Evolutionary conservation across 2,888 invertebrate genomes (phyloP), one percentile per base, ranked within the genome.

Genomic region (Chelonus formosanus): DNA sequence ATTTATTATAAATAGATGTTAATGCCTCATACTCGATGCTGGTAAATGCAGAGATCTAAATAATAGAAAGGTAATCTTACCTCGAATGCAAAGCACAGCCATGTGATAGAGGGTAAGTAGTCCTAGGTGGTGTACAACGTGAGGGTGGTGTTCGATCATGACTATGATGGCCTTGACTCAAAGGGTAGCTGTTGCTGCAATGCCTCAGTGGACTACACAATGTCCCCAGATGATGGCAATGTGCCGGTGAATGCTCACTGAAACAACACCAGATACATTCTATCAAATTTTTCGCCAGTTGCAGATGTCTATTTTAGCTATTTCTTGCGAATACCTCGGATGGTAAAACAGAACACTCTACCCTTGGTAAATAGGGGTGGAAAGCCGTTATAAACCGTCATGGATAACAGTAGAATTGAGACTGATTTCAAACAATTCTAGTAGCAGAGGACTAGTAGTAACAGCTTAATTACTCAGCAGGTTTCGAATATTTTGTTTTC

Each of bases 31-130:
- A 20, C 20, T 20, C 20, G 20, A 20, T 20, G 20, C 20, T 20
- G 2, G 20, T 20, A 20, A 20, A 20, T 20, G 20, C 20, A 20
- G 20, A 20, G 20, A 20, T 20, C 20, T 20, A 2, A 1, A 20
- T 20, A 20, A 20, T 20, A 20, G 40, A 40, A 40, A 40, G 6
- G 6, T 40, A 40, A 40, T 40, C 76, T 78, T 68, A 81, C 81
- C 81, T 77, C 68, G 80, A 70, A 72, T 80, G 81, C 63, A 80
- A 72, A 70, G 74, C 77, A 74, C 80, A 80, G 73, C 75, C 73
- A 72, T 73, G 78, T 71, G 77, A 74, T 67, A 75, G 73, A 69
- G 73, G 67, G 71, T 73, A 76, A 72, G 67, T 75, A 67, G 78
- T 71, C 61, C 75, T 72, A 69, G 77, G 70, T 71, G 74, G 72